These are phyloP conservation scores for Oryzias dopingdopingensis DNA, from an alignment of 2,797 vertebrate species.

Conservation along the genomic window DNA sequence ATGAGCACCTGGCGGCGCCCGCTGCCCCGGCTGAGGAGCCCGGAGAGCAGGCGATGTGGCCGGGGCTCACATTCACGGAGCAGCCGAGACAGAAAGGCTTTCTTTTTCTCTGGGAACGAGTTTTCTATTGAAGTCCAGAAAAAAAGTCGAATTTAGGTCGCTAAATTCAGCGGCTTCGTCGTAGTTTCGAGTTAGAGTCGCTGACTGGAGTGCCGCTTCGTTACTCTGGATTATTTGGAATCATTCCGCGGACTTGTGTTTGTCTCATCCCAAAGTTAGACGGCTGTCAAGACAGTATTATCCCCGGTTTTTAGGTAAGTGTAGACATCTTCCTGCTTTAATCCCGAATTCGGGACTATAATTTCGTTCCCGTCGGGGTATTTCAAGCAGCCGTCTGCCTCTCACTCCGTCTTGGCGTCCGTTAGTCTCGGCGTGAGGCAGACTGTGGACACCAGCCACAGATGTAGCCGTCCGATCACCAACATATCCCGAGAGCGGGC, in stretches of 20 bases:
- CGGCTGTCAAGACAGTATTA: conserved; percentile 29
- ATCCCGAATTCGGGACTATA: conserved; percentile 29
- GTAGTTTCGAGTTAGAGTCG: conserved; percentile 35
- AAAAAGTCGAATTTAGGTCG: no score
- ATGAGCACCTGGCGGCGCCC: conserved; percentile 83
- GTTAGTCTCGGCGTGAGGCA: conserved; percentile 65
- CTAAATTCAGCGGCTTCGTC: background rate
- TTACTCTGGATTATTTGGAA: conserved; percentile 48
- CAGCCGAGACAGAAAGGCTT: background rate
- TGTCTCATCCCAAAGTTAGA: conserved; percentile 37
- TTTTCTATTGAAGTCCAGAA: background rate
- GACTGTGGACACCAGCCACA: conserved; percentile 61
- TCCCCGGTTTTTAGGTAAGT: conserved; percentile 70
- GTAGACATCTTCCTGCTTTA: conserved; percentile 1
- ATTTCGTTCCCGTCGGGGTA: conserved; percentile 44
- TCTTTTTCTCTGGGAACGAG: background rate
- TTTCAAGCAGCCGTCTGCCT: conserved; percentile 48
- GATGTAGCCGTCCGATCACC: conserved; percentile 46
- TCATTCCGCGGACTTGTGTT: conserved; percentile 27
- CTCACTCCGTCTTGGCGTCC: conserved; percentile 69
- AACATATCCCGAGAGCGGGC: conserved; percentile 19
- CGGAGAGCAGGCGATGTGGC: conserved; percentile 31
- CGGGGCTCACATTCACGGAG: conserved; percentile 17
- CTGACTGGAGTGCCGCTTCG: conserved; percentile 31
- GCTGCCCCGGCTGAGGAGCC: conserved; percentile 52